These are phyloP conservation scores for Pyrrhia umbra DNA, from an alignment of 2,888 invertebrate genomes.

Conservation along the genomic window DNA sequence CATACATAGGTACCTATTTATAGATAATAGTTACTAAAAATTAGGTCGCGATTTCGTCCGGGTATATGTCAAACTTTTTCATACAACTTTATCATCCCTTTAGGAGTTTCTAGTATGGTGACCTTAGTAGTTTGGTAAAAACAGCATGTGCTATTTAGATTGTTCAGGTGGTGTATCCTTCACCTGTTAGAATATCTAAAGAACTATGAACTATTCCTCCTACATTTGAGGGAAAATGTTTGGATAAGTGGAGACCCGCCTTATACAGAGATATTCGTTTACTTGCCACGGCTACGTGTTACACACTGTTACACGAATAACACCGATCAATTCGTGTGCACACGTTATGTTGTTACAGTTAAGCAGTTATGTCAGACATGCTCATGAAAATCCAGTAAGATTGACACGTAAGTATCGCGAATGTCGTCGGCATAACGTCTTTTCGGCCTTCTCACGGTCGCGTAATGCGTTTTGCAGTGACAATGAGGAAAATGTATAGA, in stretches of 20 bases:
- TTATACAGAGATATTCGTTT: conserved; percentile 42
- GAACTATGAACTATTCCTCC: too few species aligned
- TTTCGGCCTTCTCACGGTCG: conserved; percentile 70
- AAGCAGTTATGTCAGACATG: conserved; percentile 62
- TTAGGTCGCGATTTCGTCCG: too few species aligned
- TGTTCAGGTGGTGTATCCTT: too few species aligned
- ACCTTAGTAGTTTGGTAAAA: too few species aligned
- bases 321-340: conserved; percentile 56
- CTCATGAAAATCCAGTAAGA: conserved; percentile 49
- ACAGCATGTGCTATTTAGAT: too few species aligned
- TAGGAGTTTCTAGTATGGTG: too few species aligned
- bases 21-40: too few species aligned
- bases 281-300: conserved; percentile 42
- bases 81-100: too few species aligned
- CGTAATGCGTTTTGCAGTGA: conserved; percentile 52
- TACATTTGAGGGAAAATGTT: not conserved
- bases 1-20: too few species aligned
- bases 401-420: conserved; percentile 53
- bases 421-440: conserved; percentile 38
- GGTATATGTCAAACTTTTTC: too few species aligned
- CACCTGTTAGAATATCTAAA: too few species aligned
- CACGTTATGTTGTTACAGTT: conserved; percentile 61
- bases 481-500: conserved; percentile 70
- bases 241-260: not conserved
- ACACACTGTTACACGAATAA: conserved; percentile 60